Evolutionary conservation across 2,888 invertebrate genomes (phyloP), one percentile per base, ranked within the genome.

Genomic region (Athripsodes cinereus): DNA sequence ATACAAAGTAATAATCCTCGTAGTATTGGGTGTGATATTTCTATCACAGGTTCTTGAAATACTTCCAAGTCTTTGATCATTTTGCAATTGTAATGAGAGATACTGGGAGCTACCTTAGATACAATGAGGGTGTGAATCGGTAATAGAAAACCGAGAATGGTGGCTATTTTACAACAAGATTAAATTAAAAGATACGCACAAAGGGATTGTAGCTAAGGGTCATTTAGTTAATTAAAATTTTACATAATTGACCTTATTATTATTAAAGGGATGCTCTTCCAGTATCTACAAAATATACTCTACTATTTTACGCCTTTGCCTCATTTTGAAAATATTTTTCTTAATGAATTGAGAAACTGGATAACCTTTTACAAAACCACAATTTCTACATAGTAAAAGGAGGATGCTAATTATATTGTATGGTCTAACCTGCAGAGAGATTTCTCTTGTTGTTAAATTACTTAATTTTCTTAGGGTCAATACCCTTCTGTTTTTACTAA

Each of bases 1-100:
- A n/a, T n/a, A n/a, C n/a, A n/a, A n/a, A n/a, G n/a, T n/a, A n/a
- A n/a, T n/a, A n/a, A n/a, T 16, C 13, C 8, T 40, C 5, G 16
- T 40, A 40, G 40, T 40, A 40, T 54, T 53, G 31, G n/a, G 26
- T 53, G 19, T 22, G 50, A 20, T 49, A 49, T 47, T 54, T 54
- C 35, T 55, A 55, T 55, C 40, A 26, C 13, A 40, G 50, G 20
- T 19, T 48, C 48, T 21, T 20, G 3, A 10, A 22, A 22, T 26
- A 44, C 40, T 51, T 40, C 13, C 20, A 47, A 46, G 20, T 51
- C 55, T 51, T 55, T 55, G 55, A 55, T 51, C 50, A 50, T 44
- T 55, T 40, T 16, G 44, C 51, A 51, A 55, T 51, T 51, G 55
- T 44, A 40, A 50, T 51, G 26, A 21, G 55, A 51, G 50, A 22